Evolutionary conservation across 2,113 vertebrate species (phyloP).

Genomic region (Odontophorus gujanensis): DNA sequence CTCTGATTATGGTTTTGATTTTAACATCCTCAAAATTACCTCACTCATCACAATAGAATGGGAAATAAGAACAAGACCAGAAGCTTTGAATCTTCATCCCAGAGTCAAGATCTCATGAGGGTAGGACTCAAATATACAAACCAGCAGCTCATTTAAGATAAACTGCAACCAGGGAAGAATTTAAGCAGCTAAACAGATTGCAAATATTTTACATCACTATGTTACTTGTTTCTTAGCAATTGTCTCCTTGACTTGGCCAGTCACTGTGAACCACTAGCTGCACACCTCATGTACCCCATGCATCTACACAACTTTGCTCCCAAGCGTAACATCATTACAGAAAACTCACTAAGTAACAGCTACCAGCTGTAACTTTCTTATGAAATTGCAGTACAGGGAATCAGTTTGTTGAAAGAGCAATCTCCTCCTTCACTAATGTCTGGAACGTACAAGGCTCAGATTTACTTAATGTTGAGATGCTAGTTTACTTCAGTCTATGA

Average conservation of each 20-base stretch:
- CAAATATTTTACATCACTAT: neutral
- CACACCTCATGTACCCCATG: too few species aligned
- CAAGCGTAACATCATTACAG: neutral
- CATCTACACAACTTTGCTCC: neutral
- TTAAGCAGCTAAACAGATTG: neutral
- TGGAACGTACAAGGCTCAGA: neutral
- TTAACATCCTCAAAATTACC: neutral
- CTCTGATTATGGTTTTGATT: neutral
- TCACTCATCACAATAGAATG: neutral
- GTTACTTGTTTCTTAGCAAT: neutral
- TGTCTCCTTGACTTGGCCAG: neutral
- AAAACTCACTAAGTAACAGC: neutral
- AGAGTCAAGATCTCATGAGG: neutral
- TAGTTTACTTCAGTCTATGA: neutral
- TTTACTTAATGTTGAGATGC: neutral
- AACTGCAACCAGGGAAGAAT: neutral
- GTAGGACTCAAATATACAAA: neutral
- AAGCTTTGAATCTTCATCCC: neutral
- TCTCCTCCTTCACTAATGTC: neutral
- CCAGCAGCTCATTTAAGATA: neutral
- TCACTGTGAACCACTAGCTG: neutral
- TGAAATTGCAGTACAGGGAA: neutral
- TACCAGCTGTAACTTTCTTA: neutral
- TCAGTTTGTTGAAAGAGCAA: neutral
- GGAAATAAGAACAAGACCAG: neutral